Evolutionary conservation across 1,140 invertebrate species (phyloP).

Genomic region (Drosophila triauraria): DNA sequence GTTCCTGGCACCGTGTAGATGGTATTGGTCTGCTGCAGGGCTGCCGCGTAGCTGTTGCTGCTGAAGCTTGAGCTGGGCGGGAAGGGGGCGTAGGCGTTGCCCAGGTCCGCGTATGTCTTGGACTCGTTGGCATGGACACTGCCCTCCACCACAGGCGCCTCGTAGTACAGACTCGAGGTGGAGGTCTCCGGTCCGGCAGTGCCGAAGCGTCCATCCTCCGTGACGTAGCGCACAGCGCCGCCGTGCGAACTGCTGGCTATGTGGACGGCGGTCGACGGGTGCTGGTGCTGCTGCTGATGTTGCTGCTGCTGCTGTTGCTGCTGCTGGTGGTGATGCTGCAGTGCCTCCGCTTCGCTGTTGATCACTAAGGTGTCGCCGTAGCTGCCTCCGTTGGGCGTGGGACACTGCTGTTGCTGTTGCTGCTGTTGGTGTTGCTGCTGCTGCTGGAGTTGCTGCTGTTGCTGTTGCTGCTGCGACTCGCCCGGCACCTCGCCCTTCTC

Average conservation of each 20-base stretch:
- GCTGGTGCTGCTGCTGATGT: conserved; percentile 44
- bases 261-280: conserved; percentile 38
- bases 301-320: conserved; percentile 64
- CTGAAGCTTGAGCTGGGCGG: conserved; percentile 60
- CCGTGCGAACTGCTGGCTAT: conserved; percentile 53
- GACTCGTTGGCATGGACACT: conserved; percentile 67
- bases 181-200: conserved; percentile 48
- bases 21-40: conserved; percentile 63
- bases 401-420: conserved; percentile 71
- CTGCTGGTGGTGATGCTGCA: conserved; percentile 73
- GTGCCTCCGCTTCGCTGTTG: conserved; percentile 53
- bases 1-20: conserved; percentile 71
- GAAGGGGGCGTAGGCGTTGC: conserved; percentile 67
- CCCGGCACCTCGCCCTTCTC: conserved; percentile 63
- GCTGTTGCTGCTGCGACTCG: conserved; percentile 58
- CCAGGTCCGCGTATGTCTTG: conserved; percentile 81
- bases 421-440: conserved; percentile 58
- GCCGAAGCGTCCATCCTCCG: conserved; percentile 63
- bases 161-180: conserved; percentile 66
- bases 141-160: conserved; percentile 61
- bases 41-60: conserved; percentile 61
- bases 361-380: conserved; percentile 75
- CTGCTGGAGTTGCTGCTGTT: conserved; percentile 53
- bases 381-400: conserved; percentile 68
- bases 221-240: conserved; percentile 53